These are phyloP conservation scores for Thalassoma bifasciatum DNA, from an alignment of 2,113 vertebrate species.

Conservation along the genomic window DNA sequence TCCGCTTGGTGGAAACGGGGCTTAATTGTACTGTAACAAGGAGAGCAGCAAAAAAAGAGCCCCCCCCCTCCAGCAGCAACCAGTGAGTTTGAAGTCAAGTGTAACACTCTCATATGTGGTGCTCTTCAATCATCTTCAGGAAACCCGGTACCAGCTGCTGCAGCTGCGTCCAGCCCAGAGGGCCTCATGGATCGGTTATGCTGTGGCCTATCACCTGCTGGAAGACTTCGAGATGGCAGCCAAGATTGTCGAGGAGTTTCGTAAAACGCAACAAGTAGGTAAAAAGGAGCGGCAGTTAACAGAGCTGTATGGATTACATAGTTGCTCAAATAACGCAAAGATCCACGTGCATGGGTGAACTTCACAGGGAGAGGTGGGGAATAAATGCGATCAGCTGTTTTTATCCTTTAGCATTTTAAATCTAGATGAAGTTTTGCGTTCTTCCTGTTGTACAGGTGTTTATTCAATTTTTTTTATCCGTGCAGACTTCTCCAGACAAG, in stretches of 20 bases:
- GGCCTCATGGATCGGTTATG: slow-evolving; percentile 98
- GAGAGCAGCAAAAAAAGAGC: too few relatives aligned
- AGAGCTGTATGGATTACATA: background rate
- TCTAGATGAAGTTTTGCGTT: too few relatives aligned
- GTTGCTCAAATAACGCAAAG: slow-evolving; percentile 13
- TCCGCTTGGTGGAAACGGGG: too few relatives aligned
- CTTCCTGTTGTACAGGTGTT: too few relatives aligned
- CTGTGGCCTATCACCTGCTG: slow-evolving; percentile 97
- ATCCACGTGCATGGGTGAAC: background rate
- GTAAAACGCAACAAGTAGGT: slow-evolving; percentile 95
- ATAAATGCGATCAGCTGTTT: too few relatives aligned
- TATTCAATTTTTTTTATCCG: too few relatives aligned
- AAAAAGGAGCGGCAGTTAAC: background rate
- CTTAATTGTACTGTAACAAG: too few relatives aligned
- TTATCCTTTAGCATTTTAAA: too few relatives aligned
- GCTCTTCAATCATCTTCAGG: slow-evolving; percentile 76
- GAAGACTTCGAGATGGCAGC: slow-evolving; percentile 99
- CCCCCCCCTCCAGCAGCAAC: background rate
- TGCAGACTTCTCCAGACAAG: slow-evolving; percentile 97
- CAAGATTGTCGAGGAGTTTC: slow-evolving; percentile 98
- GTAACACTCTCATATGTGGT: background rate
- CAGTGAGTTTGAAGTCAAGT: too few relatives aligned
- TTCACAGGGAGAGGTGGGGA: too few relatives aligned
- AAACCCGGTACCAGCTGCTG: slow-evolving; percentile 96
- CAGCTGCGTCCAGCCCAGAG: slow-evolving; percentile 96